Evolutionary conservation across 2,113 vertebrate species (phyloP).

Genomic region (Acrocephalus arundinaceus): DNA sequence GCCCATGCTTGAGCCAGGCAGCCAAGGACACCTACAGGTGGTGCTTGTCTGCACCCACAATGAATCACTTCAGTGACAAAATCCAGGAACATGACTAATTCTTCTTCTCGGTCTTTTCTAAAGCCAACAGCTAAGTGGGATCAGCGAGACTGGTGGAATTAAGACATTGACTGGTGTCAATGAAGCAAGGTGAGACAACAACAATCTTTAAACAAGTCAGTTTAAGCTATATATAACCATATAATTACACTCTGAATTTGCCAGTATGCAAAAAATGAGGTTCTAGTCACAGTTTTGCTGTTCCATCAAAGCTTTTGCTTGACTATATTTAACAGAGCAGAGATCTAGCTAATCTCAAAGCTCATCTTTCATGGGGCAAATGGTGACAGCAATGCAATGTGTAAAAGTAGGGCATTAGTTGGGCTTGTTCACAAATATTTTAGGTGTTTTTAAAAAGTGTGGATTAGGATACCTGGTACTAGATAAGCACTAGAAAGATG

Average conservation of each 20-base stretch:
- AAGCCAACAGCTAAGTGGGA: not conserved
- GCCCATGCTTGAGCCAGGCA: not conserved
- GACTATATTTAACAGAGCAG: not conserved
- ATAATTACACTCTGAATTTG: not conserved
- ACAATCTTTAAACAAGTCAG: not conserved
- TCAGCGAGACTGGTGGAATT: not conserved
- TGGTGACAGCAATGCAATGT: fast-evolving
- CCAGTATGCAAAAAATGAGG: not conserved
- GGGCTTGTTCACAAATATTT: not conserved
- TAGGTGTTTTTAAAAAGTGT: not conserved
- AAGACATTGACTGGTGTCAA: not conserved
- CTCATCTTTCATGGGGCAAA: not conserved
- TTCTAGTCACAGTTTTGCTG: not conserved
- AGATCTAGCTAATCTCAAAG: not conserved
- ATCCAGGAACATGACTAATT: not conserved
- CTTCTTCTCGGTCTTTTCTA: not conserved
- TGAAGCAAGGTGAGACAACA: not conserved
- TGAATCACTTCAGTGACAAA: not conserved
- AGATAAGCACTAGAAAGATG: not conserved
- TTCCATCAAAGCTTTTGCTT: not conserved
- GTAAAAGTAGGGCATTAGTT: not conserved
- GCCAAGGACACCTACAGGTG: not conserved
- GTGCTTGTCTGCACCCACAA: not conserved
- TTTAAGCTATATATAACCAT: not conserved
- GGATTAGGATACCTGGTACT: not conserved